These are phyloP conservation scores for Agelas oroides DNA, from an alignment of 37 sponge, comb jelly and placozoan species.

Conservation along the genomic window DNA sequence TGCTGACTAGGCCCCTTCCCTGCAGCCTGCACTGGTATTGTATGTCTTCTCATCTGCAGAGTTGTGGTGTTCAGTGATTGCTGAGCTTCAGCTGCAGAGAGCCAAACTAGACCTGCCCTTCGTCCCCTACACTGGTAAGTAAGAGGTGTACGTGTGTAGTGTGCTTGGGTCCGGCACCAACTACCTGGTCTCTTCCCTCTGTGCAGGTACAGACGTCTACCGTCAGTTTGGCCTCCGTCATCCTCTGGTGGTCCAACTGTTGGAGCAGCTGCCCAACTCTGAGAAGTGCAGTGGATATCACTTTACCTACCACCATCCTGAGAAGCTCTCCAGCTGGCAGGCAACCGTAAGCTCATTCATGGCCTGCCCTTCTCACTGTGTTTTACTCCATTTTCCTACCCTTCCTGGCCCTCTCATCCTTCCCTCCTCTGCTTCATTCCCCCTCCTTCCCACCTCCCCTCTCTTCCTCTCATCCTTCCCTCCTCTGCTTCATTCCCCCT, in stretches of 20 bases:
- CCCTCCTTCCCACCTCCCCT: no score
- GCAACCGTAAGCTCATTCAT: slow-evolving; percentile 26
- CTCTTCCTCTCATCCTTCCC: no score
- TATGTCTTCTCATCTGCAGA: not conserved
- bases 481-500: no score
- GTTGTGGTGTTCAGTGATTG: slow-evolving; percentile 47
- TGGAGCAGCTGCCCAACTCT: slow-evolving; percentile 91
- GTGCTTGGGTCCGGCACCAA: no score
- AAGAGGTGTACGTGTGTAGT: no score
- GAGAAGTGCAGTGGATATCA: slow-evolving; percentile 76
- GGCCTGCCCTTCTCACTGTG: not conserved
- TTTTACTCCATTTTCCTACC: no score
- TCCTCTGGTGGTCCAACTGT: slow-evolving; percentile 64
- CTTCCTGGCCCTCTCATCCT: no score
- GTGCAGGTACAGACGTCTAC: slow-evolving; percentile 16
- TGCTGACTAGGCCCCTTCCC: not conserved
- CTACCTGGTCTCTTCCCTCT: not conserved
- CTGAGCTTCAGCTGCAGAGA: slow-evolving; percentile 39
- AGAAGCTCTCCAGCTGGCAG: slow-evolving; percentile 59
- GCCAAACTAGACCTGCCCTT: slow-evolving; percentile 54
- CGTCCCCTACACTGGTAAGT: slow-evolving; percentile 35
- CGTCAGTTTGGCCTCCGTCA: slow-evolving; percentile 72
- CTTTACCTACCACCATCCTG: slow-evolving; percentile 71
- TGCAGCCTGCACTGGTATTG: no score
- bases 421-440: no score